A percentile compares a stretch with the other conserved stretches of the same genome.
These are phyloP conservation scores for Heteractis magnifica DNA, from an alignment of 92 coral and sea anemone species.

Conservation along the genomic window DNA sequence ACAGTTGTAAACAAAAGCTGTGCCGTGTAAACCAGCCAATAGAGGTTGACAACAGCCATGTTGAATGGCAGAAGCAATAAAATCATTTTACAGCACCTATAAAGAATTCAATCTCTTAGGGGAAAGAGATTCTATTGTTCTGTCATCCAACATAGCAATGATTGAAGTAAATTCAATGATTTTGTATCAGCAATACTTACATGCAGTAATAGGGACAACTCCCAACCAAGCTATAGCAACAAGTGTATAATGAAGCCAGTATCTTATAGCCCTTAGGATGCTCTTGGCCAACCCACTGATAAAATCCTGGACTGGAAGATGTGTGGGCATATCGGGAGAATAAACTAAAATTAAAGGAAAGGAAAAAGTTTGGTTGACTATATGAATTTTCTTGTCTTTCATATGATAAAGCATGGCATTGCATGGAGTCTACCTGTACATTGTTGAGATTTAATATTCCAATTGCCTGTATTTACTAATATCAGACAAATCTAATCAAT, in stretches of 20 bases:
- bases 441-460: no score
- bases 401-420: no score
- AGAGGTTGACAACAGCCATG: no score
- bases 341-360: conserved; percentile 53
- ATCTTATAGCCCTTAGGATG: conserved; percentile 81
- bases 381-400: background rate
- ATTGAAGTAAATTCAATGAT: background rate
- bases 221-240: conserved; percentile 99
- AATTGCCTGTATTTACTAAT: no score
- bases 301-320: conserved; percentile 92
- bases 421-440: no score
- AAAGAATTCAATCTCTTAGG: background rate
- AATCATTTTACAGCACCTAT: no score
- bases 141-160: no score
- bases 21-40: no score
- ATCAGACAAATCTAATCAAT: no score
- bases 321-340: conserved; percentile 95
- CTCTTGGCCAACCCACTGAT: conserved; percentile 83
- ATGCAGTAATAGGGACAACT: conserved; percentile 98
- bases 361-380: background rate
- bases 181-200: conserved; percentile 54
- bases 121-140: no score
- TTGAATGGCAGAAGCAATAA: no score
- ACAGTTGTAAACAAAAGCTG: no score
- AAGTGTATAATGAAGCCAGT: conserved; percentile 95